phyloP scores from a whole-genome alignment of 2,888 invertebrate genomes.

The Tetanocera ferruginea region DNA sequence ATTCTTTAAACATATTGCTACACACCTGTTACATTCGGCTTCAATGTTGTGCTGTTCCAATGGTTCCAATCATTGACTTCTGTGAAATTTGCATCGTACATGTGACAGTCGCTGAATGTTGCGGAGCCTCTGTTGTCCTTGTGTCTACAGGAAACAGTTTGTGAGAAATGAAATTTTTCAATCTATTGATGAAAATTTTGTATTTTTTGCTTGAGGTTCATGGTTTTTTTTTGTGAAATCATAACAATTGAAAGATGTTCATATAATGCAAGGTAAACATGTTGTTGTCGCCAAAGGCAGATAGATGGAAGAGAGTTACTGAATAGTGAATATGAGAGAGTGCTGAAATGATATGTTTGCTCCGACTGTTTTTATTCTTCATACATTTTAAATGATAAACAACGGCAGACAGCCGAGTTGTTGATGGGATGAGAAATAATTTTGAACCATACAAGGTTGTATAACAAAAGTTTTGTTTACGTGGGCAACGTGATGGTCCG shows the following conservation, averaged over 20 bases:
- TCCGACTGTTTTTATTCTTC: too few relatives aligned
- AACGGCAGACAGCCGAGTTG: not conserved
- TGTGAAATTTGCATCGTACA: slow-evolving; percentile 69
- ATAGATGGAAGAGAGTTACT: too few relatives aligned
- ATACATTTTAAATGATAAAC: too few relatives aligned
- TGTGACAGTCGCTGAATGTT: slow-evolving; percentile 70
- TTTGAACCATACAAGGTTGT: not conserved
- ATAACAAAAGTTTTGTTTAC: slow-evolving; percentile 61
- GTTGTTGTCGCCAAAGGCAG: too few relatives aligned
- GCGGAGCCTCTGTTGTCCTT: slow-evolving; percentile 65
- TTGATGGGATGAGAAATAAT: not conserved
- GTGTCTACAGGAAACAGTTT: slow-evolving; percentile 45
- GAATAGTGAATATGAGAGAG: too few relatives aligned
- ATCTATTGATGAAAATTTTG: not conserved
- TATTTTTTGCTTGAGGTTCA: not conserved
- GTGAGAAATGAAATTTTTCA: not conserved
- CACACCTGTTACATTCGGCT: slow-evolving; percentile 58
- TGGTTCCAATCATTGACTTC: slow-evolving; percentile 57
- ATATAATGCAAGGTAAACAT: too few relatives aligned
- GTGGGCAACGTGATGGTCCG: slow-evolving; percentile 72
- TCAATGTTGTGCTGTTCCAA: slow-evolving; percentile 54
- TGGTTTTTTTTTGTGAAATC: too few relatives aligned
- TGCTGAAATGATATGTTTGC: too few relatives aligned
- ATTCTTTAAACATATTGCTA: not conserved
- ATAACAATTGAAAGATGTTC: too few relatives aligned